phyloP scores from a whole-genome alignment of 1,140 invertebrate genomes.

The Drosophila eugracilis region DNA sequence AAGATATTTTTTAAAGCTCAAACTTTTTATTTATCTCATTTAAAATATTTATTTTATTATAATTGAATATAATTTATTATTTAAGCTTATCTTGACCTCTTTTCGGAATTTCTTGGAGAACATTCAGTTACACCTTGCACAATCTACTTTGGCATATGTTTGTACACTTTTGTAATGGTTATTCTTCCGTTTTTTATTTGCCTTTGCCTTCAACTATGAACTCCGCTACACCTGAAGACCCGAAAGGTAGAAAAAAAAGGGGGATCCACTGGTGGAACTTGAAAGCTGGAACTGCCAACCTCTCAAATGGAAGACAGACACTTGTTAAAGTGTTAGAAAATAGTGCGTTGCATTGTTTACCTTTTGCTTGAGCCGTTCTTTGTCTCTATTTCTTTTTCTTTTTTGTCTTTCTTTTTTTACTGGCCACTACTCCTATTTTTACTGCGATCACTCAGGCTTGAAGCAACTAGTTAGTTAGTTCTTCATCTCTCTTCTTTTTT shows the following conservation, averaged over 20 bases:
- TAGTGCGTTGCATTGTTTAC: slow-evolving; percentile 83
- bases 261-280: slow-evolving; percentile 42
- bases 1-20: too few relatives aligned
- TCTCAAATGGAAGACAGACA: slow-evolving; percentile 54
- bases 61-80: too few relatives aligned
- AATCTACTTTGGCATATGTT: slow-evolving; percentile 24
- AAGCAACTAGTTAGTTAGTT: slow-evolving; percentile 62
- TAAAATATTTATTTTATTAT: too few relatives aligned
- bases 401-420: slow-evolving; percentile 38
- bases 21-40: too few relatives aligned
- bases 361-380: slow-evolving; percentile 74
- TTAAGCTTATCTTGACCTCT: too few relatives aligned
- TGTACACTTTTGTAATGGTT: slow-evolving; percentile 53
- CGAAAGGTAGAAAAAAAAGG: slow-evolving; percentile 6
- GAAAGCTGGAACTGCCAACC: slow-evolving; percentile 57
- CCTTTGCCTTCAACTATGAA: slow-evolving; percentile 79
- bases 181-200: slow-evolving; percentile 48
- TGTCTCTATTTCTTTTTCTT: slow-evolving; percentile 52
- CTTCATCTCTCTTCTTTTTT: slow-evolving; percentile 16
- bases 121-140: slow-evolving; percentile 24
- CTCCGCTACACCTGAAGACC: slow-evolving; percentile 73
- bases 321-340: slow-evolving; percentile 82
- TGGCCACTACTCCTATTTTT: slow-evolving; percentile 60
- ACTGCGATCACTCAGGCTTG: slow-evolving; percentile 74
- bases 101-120: neutral